These are phyloP conservation scores for Dromaius novaehollandiae DNA, from an alignment of 2,113 vertebrate species.

Conservation along the genomic window DNA sequence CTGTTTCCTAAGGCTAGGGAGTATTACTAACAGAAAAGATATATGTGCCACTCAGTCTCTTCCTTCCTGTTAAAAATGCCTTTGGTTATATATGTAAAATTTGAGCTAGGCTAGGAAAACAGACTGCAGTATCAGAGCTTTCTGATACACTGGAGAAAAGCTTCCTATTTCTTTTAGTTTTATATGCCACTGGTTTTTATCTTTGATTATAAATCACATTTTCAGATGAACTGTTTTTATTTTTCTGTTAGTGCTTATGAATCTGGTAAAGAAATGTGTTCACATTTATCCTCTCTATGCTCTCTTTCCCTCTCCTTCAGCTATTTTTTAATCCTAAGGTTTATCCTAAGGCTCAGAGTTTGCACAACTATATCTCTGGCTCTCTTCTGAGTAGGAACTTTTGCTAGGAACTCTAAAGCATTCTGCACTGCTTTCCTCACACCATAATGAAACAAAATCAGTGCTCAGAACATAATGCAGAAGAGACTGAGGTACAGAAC, in stretches of 20 bases:
- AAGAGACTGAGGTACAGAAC: not conserved
- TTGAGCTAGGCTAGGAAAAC: not conserved
- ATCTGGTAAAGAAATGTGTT: not conserved
- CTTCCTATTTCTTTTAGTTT: not conserved
- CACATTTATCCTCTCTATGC: not conserved
- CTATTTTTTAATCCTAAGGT: not conserved
- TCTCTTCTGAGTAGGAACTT: not conserved
- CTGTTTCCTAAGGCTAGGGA: not conserved
- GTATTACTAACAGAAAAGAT: not conserved
- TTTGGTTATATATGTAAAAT: not conserved
- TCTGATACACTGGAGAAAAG: not conserved
- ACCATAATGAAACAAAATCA: not conserved
- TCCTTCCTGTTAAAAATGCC: not conserved
- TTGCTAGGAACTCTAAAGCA: not conserved
- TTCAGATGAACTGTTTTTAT: not conserved
- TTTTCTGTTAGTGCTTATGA: not conserved
- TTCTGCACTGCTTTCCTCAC: not conserved
- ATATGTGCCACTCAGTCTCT: not conserved
- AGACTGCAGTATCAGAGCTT: not conserved
- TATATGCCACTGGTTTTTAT: not conserved
- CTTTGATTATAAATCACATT: not conserved
- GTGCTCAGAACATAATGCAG: not conserved
- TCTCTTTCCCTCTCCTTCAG: not conserved
- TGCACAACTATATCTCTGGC: not conserved
- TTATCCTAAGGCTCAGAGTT: not conserved